Evolutionary conservation across 1,140 invertebrate genomes (phyloP).

Genomic region (Nephotettix cincticeps): DNA sequence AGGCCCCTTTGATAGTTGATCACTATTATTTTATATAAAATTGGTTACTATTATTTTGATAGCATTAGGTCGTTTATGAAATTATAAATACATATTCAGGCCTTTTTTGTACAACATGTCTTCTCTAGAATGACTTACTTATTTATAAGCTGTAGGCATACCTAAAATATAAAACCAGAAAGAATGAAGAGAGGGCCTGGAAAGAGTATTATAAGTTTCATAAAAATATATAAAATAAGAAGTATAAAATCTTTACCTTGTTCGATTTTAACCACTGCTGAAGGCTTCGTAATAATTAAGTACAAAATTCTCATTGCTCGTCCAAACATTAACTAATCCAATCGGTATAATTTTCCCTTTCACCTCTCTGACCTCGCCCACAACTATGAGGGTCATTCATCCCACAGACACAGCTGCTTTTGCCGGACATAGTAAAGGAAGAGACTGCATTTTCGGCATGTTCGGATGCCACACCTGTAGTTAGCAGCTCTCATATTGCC

Average conservation of each 20-base stretch:
- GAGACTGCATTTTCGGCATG: constrained; percentile 84
- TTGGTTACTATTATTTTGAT: too few relatives aligned
- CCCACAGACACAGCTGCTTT: constrained; percentile 85
- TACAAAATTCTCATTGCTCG: background rate
- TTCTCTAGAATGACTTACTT: too few relatives aligned
- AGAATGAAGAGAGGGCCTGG: background rate
- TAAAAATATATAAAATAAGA: background rate
- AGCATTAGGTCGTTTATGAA: too few relatives aligned
- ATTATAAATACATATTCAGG: too few relatives aligned
- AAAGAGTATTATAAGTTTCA: background rate
- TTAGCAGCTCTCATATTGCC: constrained; percentile 40
- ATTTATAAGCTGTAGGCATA: too few relatives aligned
- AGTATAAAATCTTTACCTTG: background rate
- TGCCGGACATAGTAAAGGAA: constrained; percentile 82
- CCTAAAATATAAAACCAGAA: too few relatives aligned
- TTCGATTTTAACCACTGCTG: too few relatives aligned
- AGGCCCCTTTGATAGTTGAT: too few relatives aligned
- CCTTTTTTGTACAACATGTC: too few relatives aligned
- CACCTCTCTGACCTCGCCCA: background rate
- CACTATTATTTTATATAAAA: too few relatives aligned
- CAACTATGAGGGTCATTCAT: constrained; percentile 62
- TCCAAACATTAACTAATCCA: too few relatives aligned
- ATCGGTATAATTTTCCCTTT: too few relatives aligned
- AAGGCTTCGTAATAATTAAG: background rate
- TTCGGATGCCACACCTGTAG: constrained; percentile 90